Conservation (phyloP, 2,888 invertebrate species). For the Zele albiditarsus region DNA sequence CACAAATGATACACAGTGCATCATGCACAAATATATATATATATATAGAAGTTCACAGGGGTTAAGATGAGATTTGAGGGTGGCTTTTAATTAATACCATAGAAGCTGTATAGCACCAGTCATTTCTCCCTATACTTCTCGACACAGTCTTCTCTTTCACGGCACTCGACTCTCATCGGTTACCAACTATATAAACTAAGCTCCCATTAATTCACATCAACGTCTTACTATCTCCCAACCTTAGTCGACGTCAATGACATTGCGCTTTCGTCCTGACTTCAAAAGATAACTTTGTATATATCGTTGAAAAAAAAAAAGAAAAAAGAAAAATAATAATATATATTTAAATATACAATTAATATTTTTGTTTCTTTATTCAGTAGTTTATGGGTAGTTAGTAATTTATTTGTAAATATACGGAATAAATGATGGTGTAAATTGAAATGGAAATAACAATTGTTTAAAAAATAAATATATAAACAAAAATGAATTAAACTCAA, state of each 20-base stretch:
- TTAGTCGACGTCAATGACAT: conserved; percentile 63
- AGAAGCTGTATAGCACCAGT: conserved; percentile 35
- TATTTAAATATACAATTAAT: neutral
- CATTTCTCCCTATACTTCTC: conserved; percentile 14
- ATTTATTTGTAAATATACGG: too few relatives aligned
- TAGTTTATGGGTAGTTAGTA: neutral
- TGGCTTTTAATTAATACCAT: conserved; percentile 69
- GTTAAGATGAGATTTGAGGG: conserved; percentile 71
- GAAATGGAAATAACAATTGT: too few relatives aligned
- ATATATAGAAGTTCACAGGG: conserved; percentile 61
- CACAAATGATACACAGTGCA: conserved; percentile 46
- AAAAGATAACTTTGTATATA: conserved; percentile 24
- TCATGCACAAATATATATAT: conserved; percentile 12
- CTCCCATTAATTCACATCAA: conserved; percentile 73
- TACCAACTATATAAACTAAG: conserved; percentile 66
- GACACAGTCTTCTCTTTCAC: conserved; percentile 29
- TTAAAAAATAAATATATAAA: too few relatives aligned
- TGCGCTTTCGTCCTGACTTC: conserved; percentile 64
- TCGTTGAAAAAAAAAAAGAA: neutral
- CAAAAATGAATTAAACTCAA: too few relatives aligned
- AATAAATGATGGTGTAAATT: too few relatives aligned
- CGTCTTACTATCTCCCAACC: conserved; percentile 66
- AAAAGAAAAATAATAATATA: neutral
- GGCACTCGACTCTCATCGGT: conserved; percentile 50
- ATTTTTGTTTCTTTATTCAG: neutral